Evolutionary conservation across 2,888 invertebrate species (phyloP), one percentile per base, ranked within the genome.

Genomic region (Bugula neritina): DNA sequence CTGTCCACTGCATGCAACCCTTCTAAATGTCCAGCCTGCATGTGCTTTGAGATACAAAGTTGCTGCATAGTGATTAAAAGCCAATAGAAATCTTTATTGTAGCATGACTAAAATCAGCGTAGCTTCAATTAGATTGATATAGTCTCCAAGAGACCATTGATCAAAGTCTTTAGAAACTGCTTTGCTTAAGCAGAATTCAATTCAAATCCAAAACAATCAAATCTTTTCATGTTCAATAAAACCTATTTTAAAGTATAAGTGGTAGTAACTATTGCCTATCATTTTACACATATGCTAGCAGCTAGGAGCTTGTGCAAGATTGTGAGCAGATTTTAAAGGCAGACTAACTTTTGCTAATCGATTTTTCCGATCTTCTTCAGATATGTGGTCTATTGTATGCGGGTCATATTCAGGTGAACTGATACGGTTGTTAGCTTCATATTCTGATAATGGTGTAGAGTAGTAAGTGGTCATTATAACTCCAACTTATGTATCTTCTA

Each of bases 91-190:
- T n/a, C n/a, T n/a, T n/a, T n/a, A n/a, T n/a, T n/a, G n/a, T n/a
- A n/a, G n/a, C n/a, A n/a, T n/a, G n/a, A n/a, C n/a, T n/a, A n/a
- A n/a, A n/a, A n/a, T n/a, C n/a, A n/a, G n/a, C n/a, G n/a, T n/a
- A n/a, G n/a, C n/a, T n/a, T n/a, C n/a, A n/a, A n/a, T n/a, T n/a
- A n/a, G n/a, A 43, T 43, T 17, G 17, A 43, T 17, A 10, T 43
- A 43, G 43, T 43, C 43, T 63, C 63, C 34, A 25, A 63, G 63
- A 21, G 31, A 63, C 63, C 34, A 63, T 63, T 63, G 63, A 63
- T 63, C 13, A 29, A 25, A 31, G 27, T 63, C 63, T 29, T 25
- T 63, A 31, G 3, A 21, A 10, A 63, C 23, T 31, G 31, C 31
- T 31, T 27, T 63, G 31, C 31, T 43, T 43, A 43, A 43, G 5